These are phyloP conservation scores for Nasua narica DNA, from an alignment of 2,797 vertebrate species.

Conservation along the genomic window DNA sequence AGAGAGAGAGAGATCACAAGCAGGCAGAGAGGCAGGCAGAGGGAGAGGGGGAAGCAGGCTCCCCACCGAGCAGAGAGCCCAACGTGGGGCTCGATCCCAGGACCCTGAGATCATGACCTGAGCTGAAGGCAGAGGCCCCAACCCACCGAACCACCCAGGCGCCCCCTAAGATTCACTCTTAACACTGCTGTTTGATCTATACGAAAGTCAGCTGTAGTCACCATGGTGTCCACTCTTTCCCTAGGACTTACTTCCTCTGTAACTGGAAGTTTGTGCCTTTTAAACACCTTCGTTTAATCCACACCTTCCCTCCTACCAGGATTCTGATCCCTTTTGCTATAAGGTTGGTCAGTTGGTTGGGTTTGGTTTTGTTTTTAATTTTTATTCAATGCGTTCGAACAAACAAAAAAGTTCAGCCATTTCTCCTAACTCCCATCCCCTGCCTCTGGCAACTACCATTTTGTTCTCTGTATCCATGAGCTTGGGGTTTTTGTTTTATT, in stretches of 20 bases:
- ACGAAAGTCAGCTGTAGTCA: not conserved
- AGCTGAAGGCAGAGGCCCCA: too few relatives aligned
- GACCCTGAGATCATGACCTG: too few relatives aligned
- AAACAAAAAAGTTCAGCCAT: not conserved
- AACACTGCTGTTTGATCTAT: not conserved
- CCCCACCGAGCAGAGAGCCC: too few relatives aligned
- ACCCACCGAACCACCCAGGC: too few relatives aligned
- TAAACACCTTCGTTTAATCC: not conserved
- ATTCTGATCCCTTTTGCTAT: not conserved
- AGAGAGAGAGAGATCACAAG: too few relatives aligned
- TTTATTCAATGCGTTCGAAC: not conserved
- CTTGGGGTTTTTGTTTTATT: not conserved
- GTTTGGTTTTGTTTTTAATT: not conserved
- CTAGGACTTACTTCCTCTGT: not conserved
- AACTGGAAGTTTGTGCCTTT: not conserved
- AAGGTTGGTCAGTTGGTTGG: not conserved
- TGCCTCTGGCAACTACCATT: not conserved
- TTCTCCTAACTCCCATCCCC: not conserved
- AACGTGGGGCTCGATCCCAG: too few relatives aligned
- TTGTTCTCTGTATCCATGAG: not conserved
- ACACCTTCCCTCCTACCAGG: not conserved
- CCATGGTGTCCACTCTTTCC: not conserved
- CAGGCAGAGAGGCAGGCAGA: too few relatives aligned
- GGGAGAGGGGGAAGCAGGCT: too few relatives aligned
- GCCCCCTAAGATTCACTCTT: not conserved